Percentiles rank a stretch among this genome's conserved stretches.
These are phyloP conservation scores for Pandemis corylana DNA, from an alignment of 2,888 invertebrate genomes.

Conservation along the genomic window DNA sequence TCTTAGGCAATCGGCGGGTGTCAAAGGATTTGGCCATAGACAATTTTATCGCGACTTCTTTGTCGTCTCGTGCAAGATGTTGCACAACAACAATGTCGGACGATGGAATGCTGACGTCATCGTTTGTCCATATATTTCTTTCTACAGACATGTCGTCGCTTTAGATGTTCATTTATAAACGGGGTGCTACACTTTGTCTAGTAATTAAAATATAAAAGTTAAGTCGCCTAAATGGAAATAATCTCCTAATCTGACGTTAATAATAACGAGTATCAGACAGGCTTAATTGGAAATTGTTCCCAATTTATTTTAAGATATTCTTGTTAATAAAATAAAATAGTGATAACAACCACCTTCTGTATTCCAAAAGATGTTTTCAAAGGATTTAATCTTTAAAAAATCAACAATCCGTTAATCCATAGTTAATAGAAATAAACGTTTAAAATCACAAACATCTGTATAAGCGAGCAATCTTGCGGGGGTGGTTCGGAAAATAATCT, in stretches of 20 bases:
- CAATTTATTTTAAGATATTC: neutral
- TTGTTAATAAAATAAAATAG: neutral
- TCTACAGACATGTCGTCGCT: slow-evolving; percentile 69
- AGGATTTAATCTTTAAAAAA: slow-evolving; percentile 39
- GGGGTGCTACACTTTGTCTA: slow-evolving; percentile 62
- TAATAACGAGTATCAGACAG: neutral
- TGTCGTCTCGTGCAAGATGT: slow-evolving; percentile 75
- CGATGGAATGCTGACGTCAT: slow-evolving; percentile 73
- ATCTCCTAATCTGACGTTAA: neutral
- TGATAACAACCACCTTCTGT: neutral
- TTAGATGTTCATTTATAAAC: slow-evolving; percentile 54
- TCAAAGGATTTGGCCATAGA: slow-evolving; percentile 74
- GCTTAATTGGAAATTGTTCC: neutral
- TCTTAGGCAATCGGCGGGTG: slow-evolving; percentile 57
- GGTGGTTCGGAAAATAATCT: slow-evolving; percentile 84
- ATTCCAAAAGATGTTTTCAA: slow-evolving; percentile 44
- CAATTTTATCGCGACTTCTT: slow-evolving; percentile 77
- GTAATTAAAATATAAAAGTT: neutral
- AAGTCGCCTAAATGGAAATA: neutral
- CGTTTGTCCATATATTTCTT: slow-evolving; percentile 73
- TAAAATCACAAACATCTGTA: slow-evolving; percentile 76
- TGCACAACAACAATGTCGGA: slow-evolving; percentile 77
- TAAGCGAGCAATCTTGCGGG: slow-evolving; percentile 82
- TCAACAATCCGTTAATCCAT: slow-evolving; percentile 57
- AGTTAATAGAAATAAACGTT: slow-evolving; percentile 54